Base-by-base conservation (phyloP, 2,888 invertebrate genomes). In the Mimas tiliae region DNA sequence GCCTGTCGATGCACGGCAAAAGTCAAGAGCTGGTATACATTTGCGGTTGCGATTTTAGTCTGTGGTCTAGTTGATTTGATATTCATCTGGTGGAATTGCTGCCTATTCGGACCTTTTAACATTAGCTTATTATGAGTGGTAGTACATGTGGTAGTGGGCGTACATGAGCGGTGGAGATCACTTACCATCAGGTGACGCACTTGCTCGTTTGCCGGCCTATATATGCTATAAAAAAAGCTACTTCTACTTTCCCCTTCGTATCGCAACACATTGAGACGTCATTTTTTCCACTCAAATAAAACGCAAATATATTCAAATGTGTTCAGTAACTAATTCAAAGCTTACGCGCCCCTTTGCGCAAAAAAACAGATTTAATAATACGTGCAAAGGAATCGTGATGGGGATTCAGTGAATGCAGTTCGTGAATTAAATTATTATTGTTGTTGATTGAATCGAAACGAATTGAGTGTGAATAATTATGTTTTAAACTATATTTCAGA, bases 271-370 rank as follows among this genome's bases (percentile, higher is more conserved):
- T 53, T 33, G 19, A 42, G 58, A 58, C 58, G 16, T 58, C 16
- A 12, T 58, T 58, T 19, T 19, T 19, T 42, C 11, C 42, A 58
- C 38, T 58, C 1, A 9, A 42, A 58, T 58, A 58, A 58, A 58
- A 58, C 42, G 58, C 58, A 58, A 58, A 58, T 53, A 53, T 53
- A 53, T 58, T 58, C 58, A 58, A 58, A 58, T 58, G 55, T 58
- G 38, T 58, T 19, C 19, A 19, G 16, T 19, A 27, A 53, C 27
- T 19, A 52, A 52, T 52, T 27, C 52, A 52, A 19, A 38, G 19
- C 19, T 38, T 38, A 19, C 58, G 42, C 58, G 50, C 58, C 58
- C 58, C 52, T 33, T 33, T 11, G 50, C 50, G 6, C 21, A 16
- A 38, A 38, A 42, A 58, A 58, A 58, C 58, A 58, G 58, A 16